phyloP scores from a whole-genome alignment of 2,888 invertebrate species.

The Nephrotoma flavescens region DNA sequence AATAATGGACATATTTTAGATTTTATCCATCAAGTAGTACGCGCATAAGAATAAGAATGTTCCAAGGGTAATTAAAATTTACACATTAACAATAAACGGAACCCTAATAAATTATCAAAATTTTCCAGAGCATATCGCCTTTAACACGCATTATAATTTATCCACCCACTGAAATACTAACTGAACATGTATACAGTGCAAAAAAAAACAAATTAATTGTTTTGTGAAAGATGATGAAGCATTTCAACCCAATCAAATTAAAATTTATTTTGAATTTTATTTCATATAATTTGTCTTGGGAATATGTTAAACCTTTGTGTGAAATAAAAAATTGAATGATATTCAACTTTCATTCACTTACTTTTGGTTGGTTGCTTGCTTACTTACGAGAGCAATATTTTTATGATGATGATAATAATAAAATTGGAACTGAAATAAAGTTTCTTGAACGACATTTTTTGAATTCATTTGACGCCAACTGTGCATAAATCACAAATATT shows the following conservation, averaged over 20 bases:
- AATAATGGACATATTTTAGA: not conserved
- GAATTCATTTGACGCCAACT: not conserved
- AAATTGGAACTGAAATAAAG: not conserved
- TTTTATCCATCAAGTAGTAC: too few species aligned
- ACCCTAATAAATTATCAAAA: not conserved
- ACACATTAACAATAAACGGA: not conserved
- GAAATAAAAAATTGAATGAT: not conserved
- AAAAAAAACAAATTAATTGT: not conserved
- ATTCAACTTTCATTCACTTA: not conserved
- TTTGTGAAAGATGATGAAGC: not conserved
- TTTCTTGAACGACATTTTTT: not conserved
- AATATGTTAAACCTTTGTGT: not conserved
- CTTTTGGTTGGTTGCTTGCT: not conserved
- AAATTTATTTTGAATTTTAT: not conserved
- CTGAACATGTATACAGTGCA: not conserved
- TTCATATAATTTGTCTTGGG: not conserved
- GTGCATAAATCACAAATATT: not conserved
- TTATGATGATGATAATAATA: not conserved
- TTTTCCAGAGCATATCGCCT: not conserved
- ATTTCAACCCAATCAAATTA: not conserved
- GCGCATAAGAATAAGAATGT: not conserved
- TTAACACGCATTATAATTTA: not conserved
- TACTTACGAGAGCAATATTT: not conserved
- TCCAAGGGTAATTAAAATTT: not conserved
- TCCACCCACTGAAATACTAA: not conserved